These are phyloP conservation scores for Heliangelus exortis DNA, from an alignment of 2,797 vertebrate genomes.

Conservation along the genomic window DNA sequence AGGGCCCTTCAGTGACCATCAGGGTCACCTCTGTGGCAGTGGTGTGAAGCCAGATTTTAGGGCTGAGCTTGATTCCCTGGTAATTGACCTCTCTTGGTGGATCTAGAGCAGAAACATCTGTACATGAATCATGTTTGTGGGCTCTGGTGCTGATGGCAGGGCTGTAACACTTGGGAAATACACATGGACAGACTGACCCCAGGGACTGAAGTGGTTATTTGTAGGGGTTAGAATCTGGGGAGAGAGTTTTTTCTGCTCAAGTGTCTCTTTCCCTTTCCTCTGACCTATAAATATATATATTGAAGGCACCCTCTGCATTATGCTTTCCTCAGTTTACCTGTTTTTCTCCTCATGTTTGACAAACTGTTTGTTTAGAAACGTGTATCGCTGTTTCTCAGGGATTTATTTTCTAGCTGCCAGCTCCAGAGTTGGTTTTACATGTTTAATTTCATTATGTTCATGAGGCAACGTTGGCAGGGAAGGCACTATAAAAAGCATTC, in stretches of 20 bases:
- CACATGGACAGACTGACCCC: background rate
- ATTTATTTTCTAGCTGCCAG: slow-evolving; percentile 23
- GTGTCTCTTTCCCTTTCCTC: background rate
- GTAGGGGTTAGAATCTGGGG: background rate
- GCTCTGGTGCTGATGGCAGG: background rate
- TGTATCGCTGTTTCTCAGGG: background rate
- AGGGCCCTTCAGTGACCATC: background rate
- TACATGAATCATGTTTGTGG: background rate
- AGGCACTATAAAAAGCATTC: slow-evolving; percentile 56
- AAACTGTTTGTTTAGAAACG: background rate
- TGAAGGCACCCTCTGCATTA: rapidly evolving
- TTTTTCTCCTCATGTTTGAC: background rate
- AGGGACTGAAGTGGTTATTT: background rate
- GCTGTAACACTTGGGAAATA: background rate
- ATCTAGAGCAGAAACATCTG: background rate
- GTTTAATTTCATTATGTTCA: slow-evolving; percentile 58
- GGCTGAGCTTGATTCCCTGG: background rate
- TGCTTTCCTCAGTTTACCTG: background rate
- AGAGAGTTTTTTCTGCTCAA: background rate
- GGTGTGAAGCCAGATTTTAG: rapidly evolving
- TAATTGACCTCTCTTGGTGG: background rate
- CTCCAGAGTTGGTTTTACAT: slow-evolving; percentile 55
- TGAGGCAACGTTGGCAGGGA: slow-evolving; percentile 54
- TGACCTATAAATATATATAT: background rate
- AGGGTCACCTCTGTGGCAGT: no score